Base-by-base conservation (phyloP, 2,888 invertebrate species). In the Amphipoea oculea region DNA sequence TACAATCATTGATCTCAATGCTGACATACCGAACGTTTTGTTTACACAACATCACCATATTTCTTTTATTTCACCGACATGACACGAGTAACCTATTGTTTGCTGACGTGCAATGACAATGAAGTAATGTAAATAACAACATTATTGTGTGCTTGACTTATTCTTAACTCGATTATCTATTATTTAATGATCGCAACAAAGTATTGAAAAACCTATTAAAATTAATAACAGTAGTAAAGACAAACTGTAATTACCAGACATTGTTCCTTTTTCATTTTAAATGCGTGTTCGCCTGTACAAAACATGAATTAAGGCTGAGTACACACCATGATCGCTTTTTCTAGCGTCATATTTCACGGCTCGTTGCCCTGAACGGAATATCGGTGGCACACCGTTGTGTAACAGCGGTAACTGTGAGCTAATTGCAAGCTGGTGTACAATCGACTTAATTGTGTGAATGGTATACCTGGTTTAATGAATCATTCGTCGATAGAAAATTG, bases 311-410 rank as follows among this genome's bases (percentile, higher is more conserved):
- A 83, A 81, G 67, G 62, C 77, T 67, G 67, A 79, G 81, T 85
- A 78, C 81, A 82, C 80, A 45, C 9, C 9, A 81, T 82, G 86
- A 89, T 90, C 81, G 83, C 77, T 91, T 89, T 88, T 90, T 88
- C 86, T 88, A 82, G 69, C 81, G 76, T 83, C 85, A 85, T 76
- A 88, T 90, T 89, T 89, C 89, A 94, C 86, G 92, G 91, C 82
- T 90, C 87, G 92, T 86, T 91, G 91, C 88, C 78, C 84, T 80
- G 81, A 92, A 93, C 93, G 93, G 94, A 91, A 90, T 91, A 91
- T 90, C 88, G 85, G 84, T 91, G 80, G 87, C 85, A 87, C 86
- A 92, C 94, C 92, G 93, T 94, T 94, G 92, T 89, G 91, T 91
- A 93, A 93, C 91, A 91, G 86, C 87, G 83, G 91, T 89, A 87